These are phyloP conservation scores for Lepidothrix coronata DNA, from an alignment of 2,113 vertebrate species.

Conservation along the genomic window DNA sequence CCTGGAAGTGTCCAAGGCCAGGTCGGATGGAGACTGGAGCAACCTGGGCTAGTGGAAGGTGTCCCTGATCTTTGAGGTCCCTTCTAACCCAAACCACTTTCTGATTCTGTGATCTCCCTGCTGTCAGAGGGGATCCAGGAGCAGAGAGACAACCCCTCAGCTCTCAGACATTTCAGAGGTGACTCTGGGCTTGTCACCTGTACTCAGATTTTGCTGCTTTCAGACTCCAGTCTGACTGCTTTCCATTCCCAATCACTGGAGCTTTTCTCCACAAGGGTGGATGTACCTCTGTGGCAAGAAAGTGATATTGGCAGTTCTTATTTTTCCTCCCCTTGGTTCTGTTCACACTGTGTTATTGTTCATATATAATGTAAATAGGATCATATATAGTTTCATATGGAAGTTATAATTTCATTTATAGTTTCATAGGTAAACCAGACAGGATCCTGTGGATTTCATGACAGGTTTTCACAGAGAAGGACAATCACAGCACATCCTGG, in stretches of 20 bases:
- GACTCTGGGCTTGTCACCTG: not conserved
- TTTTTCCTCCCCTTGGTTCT: not conserved
- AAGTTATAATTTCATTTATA: not conserved
- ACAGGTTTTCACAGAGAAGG: not conserved
- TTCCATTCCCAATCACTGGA: not conserved
- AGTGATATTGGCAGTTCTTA: not conserved
- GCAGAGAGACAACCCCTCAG: not conserved
- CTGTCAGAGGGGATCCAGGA: rapidly evolving
- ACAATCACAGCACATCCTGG: not conserved
- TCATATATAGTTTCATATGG: not conserved
- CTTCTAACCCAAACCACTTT: not conserved
- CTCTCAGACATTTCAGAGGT: not conserved
- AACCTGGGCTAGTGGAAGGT: not conserved
- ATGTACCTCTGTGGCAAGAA: not conserved
- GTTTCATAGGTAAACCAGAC: not conserved
- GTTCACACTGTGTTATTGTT: not conserved
- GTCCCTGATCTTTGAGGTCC: not conserved
- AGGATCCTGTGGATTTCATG: rapidly evolving
- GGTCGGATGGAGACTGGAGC: not conserved
- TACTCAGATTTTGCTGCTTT: not conserved
- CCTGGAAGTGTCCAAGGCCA: not conserved
- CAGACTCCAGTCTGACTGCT: not conserved
- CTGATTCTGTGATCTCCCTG: not conserved
- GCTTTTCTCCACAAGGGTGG: not conserved
- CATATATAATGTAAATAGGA: not conserved